phyloP scores from a whole-genome alignment of 2,113 vertebrate genomes.

The human (Homo sapiens) region DNA sequence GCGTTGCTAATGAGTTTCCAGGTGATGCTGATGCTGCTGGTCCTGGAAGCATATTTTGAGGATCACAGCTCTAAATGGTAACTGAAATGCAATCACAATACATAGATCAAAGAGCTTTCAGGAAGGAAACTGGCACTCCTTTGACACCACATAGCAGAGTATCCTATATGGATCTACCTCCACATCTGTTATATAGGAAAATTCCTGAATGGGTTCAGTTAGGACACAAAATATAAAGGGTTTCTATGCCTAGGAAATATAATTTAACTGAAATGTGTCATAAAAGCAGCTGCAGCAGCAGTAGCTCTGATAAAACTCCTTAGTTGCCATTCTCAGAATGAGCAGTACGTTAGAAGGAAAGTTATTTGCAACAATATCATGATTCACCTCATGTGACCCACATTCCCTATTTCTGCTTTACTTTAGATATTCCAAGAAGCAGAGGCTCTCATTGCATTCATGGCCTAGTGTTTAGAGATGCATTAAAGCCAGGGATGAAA shows the following conservation, averaged over 20 bases:
- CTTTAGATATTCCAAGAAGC: constrained; percentile 16
- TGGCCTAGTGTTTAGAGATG: neutral
- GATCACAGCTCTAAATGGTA: fast-evolving
- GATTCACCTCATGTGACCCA: neutral
- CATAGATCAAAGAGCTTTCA: neutral
- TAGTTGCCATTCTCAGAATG: neutral
- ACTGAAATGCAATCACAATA: neutral
- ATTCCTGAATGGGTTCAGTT: neutral
- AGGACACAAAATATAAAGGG: neutral
- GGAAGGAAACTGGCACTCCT: neutral
- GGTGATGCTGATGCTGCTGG: neutral
- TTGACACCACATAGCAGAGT: neutral
- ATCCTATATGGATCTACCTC: neutral
- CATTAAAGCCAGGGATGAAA: neutral
- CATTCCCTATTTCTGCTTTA: constrained; percentile 42
- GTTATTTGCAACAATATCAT: constrained; percentile 2
- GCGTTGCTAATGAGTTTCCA: neutral
- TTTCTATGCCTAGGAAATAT: neutral
- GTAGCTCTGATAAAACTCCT: neutral
- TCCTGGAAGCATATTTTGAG: neutral
- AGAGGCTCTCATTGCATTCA: neutral
- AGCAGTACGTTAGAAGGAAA: neutral
- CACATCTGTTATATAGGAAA: neutral
- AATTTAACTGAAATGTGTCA: neutral
- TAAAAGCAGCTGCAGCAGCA: neutral